Conservation (phyloP, 2,113 vertebrate species). For the Halcyon senegalensis region DNA sequence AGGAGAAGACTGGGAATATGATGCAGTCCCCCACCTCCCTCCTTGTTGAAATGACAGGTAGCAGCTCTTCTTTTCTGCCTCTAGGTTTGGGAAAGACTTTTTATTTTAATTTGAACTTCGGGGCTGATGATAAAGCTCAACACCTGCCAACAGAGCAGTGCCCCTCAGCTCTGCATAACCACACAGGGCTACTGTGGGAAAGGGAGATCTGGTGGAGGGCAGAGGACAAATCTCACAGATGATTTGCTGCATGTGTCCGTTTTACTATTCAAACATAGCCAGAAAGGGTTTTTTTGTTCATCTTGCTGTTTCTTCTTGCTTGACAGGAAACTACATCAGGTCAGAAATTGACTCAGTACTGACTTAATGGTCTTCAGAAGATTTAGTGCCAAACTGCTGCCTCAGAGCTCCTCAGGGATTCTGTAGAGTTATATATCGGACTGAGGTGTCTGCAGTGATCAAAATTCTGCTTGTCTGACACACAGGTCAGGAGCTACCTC, state of each 20-base stretch:
- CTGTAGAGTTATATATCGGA: rapidly evolving
- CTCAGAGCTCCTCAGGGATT: neutral
- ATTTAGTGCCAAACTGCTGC: neutral
- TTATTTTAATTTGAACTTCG: neutral
- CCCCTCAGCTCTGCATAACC: neutral
- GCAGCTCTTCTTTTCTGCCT: neutral
- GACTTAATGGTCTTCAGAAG: neutral
- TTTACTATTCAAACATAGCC: neutral
- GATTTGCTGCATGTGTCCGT: neutral
- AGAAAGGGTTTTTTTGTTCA: neutral
- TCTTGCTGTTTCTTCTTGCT: neutral
- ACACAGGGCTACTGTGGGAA: neutral
- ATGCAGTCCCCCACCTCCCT: neutral
- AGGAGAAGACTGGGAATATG: neutral
- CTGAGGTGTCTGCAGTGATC: neutral
- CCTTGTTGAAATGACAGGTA: neutral
- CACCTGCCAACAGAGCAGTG: neutral
- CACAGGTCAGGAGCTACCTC: neutral
- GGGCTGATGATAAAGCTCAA: neutral
- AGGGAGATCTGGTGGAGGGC: neutral
- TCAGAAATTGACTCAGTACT: neutral
- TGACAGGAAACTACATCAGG: neutral
- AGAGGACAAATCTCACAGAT: neutral
- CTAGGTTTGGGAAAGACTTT: neutral
- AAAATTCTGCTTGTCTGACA: neutral